phyloP scores from a whole-genome alignment of 2,113 vertebrate genomes.

The Antennarius striatus region DNA sequence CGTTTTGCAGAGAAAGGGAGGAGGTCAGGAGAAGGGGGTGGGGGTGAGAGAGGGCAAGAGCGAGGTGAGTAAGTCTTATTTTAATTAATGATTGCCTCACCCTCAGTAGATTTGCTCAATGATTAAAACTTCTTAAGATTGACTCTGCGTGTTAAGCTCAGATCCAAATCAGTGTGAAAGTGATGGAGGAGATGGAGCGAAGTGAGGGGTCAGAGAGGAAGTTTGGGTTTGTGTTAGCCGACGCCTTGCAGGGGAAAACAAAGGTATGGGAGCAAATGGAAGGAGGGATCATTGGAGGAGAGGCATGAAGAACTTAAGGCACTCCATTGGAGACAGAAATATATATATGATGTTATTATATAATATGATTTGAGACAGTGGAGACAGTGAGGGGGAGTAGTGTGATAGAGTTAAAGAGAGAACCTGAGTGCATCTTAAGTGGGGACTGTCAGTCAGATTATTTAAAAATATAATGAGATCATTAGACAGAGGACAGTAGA shows the following conservation, averaged over 20 bases:
- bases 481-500: conserved; percentile 5
- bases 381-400: conserved; percentile 40
- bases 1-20: conserved; percentile 50
- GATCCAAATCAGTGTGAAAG: conserved; percentile 27
- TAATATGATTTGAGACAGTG: conserved; percentile 49
- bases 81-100: conserved; percentile 71
- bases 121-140: conserved; percentile 75
- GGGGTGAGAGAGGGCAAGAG: conserved; percentile 4
- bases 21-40: neutral
- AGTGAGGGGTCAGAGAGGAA: conserved; percentile 16
- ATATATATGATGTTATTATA: conserved; percentile 50
- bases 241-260: conserved; percentile 4
- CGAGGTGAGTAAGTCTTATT: conserved; percentile 57
- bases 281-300: neutral
- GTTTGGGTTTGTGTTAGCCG: neutral
- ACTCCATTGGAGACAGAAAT: conserved; percentile 33
- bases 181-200: conserved; percentile 16
- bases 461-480: conserved; percentile 28
- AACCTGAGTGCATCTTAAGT: conserved; percentile 31
- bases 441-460: conserved; percentile 37
- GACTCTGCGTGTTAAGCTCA: conserved; percentile 61
- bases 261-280: conserved; percentile 4
- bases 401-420: conserved; percentile 36
- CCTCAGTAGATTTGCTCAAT: conserved; percentile 58
- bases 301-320: conserved; percentile 30